Evolutionary conservation across 2,113 vertebrate genomes (phyloP), one percentile per base, ranked within the genome.

Genomic region (Toxotes chatareus): DNA sequence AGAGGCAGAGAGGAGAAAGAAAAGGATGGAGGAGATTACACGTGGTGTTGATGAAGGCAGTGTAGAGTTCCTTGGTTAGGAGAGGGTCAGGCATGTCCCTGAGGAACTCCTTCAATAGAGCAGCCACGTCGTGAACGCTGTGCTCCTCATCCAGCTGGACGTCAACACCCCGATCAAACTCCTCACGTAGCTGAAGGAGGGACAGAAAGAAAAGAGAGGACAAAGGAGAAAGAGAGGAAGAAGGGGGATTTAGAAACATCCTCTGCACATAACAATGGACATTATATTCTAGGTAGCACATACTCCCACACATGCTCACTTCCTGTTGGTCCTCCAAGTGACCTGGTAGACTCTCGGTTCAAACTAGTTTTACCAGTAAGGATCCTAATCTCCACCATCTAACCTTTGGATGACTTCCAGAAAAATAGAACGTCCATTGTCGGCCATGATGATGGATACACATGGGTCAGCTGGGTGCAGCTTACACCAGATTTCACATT

Each of bases 81-180:
- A 99, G 96, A 0, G 98, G 97, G 90, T 99, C 98, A 0, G 97
- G 97, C 96, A 99, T 97, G 93, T 99, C 97, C 85, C 98, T 96
- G 51, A 99, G 96, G 91, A 99, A 99, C 93, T 99, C 98, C 87
- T 99, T 99, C 75, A 99, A 83, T 76, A 99, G 94, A 64, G 97
- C 98, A 7, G 97, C 97, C 85, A 98, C 96, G 21, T 99, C 97
- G 23, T 99, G 98, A 68, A 98, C 96, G 77, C 98, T 99, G 90
- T 98, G 96, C 83, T 99, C 98, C 81, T 98, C 97, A 0, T 98
- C 97, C 83, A 99, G 91, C 40, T 93, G 91, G 60, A 98, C 96
- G 32, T 98, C 97, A 6, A 97, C 8, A 0, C 97, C 97, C 23
- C 97, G 97, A 88, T 99, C 97, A 92, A 99, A 99, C 89, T 99